Evolutionary conservation across 2,888 invertebrate species (phyloP).

Genomic region (Pogonocherus hispidulus): DNA sequence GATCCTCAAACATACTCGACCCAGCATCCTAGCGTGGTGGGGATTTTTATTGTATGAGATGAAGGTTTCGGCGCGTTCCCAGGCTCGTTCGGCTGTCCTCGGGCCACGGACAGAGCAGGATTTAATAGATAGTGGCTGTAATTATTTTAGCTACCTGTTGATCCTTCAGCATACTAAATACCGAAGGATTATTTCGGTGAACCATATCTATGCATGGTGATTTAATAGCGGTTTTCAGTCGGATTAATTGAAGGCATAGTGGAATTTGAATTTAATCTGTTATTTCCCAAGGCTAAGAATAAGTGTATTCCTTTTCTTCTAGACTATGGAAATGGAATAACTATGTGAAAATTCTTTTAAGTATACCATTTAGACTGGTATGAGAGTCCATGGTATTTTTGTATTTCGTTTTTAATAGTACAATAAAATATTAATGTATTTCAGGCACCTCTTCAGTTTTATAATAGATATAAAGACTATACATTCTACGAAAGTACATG

Average conservation of each 20-base stretch:
- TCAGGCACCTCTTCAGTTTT: too few relatives aligned
- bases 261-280: too few relatives aligned
- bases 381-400: too few relatives aligned
- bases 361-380: too few relatives aligned
- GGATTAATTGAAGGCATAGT: conserved; percentile 16
- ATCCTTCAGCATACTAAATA: conserved; percentile 40
- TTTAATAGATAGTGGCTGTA: conserved; percentile 31
- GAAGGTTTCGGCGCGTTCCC: conserved; percentile 62
- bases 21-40: conserved; percentile 46
- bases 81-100: conserved; percentile 55
- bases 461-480: too few relatives aligned
- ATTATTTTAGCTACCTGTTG: conserved; percentile 47
- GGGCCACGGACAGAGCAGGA: conserved; percentile 41
- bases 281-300: too few relatives aligned
- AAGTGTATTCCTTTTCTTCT: too few relatives aligned
- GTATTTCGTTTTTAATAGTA: too few relatives aligned
- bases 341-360: too few relatives aligned
- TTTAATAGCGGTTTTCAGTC: conserved; percentile 24
- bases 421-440: too few relatives aligned
- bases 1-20: conserved; percentile 36
- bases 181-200: conserved; percentile 33
- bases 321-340: too few relatives aligned
- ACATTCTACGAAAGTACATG: too few relatives aligned
- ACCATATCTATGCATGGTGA: conserved; percentile 35
- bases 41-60: conserved; percentile 50